phyloP scores from a whole-genome alignment of 2,113 vertebrate species.

The Thamnaconus septentrionalis region DNA sequence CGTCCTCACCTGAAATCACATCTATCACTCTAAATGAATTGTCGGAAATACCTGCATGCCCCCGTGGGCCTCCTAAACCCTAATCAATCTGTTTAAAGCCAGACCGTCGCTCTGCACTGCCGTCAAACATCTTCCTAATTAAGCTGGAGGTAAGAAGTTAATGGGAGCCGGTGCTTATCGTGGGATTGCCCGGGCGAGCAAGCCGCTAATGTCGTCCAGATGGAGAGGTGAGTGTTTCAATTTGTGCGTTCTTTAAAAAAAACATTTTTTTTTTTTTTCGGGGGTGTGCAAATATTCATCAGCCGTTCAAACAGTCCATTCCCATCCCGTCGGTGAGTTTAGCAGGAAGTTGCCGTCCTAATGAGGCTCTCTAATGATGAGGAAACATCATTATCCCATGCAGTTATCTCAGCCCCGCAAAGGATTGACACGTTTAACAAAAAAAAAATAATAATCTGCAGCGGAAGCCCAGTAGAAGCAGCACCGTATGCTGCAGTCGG shows the following conservation, averaged over 20 bases:
- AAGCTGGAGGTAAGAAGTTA: constrained; percentile 45
- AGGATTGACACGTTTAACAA: background rate
- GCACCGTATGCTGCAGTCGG: background rate
- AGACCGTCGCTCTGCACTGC: constrained; percentile 19
- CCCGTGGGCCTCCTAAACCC: no score
- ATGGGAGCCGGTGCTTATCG: constrained; percentile 33
- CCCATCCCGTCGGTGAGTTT: constrained; percentile 6
- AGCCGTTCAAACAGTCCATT: background rate
- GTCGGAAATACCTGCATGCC: no score
- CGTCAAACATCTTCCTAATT: constrained; percentile 34
- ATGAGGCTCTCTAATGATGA: constrained; percentile 17
- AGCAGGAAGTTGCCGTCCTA: background rate
- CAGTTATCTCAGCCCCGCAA: constrained; percentile 13
- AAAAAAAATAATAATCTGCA: background rate
- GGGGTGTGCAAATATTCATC: constrained; percentile 1
- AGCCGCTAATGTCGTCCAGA: constrained; percentile 22
- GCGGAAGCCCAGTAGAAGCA: no score
- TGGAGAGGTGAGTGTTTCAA: constrained; percentile 27
- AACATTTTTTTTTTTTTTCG: constrained; percentile 24
- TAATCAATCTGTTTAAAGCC: background rate
- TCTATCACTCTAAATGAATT: no score
- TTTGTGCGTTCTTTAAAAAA: constrained; percentile 7
- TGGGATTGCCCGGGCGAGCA: constrained; percentile 17
- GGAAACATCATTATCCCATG: constrained; percentile 20
- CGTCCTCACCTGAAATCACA: no score